Percentiles rank a stretch among this genome's conserved stretches.
These are phyloP conservation scores for Pasiphila rectangulata DNA, from an alignment of 2,888 invertebrate species.

Conservation along the genomic window DNA sequence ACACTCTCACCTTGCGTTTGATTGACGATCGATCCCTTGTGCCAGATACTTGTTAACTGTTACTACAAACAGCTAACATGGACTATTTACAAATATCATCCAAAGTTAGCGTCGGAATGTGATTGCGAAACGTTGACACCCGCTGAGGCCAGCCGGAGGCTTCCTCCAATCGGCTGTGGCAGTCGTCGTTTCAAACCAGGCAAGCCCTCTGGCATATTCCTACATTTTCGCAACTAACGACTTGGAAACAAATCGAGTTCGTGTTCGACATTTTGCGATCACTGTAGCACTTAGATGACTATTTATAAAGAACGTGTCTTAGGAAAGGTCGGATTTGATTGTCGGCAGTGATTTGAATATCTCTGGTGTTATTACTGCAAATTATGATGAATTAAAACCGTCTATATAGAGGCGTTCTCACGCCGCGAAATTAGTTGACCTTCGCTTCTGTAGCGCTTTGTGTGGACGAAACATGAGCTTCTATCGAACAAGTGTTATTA, in stretches of 20 bases:
- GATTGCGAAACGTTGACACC: constrained; percentile 45
- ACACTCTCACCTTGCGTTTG: constrained; percentile 80
- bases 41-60: constrained; percentile 76
- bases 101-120: constrained; percentile 42
- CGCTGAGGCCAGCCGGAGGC: constrained; percentile 42
- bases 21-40: constrained; percentile 80
- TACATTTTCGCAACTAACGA: constrained; percentile 70
- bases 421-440: constrained; percentile 72
- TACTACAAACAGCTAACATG: constrained; percentile 61
- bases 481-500: constrained; percentile 40
- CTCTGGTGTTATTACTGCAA: constrained; percentile 74
- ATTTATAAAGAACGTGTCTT: constrained; percentile 79
- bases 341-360: constrained; percentile 78
- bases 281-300: constrained; percentile 74
- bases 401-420: constrained; percentile 72
- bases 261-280: constrained; percentile 79
- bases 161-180: constrained; percentile 44
- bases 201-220: constrained; percentile 59
- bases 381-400: constrained; percentile 76
- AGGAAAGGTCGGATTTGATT: constrained; percentile 80
- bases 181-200: constrained; percentile 38
- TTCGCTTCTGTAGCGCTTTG: constrained; percentile 60
- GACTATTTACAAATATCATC: constrained; percentile 46
- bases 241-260: constrained; percentile 75
- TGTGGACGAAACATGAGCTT: constrained; percentile 45